phyloP scores from a whole-genome alignment of 2,888 invertebrate genomes.

The Brachypterus glaber region DNA sequence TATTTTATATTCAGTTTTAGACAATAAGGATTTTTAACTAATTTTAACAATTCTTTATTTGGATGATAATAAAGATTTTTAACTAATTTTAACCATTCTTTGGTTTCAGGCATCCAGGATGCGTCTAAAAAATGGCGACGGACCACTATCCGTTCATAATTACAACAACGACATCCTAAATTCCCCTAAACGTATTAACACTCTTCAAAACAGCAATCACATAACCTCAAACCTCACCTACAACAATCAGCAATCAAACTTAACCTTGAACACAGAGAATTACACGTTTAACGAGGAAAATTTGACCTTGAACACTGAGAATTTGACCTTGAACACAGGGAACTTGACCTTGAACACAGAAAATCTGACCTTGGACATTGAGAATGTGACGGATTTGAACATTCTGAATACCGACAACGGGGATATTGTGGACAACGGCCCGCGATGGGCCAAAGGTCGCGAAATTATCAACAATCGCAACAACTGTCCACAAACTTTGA shows the following conservation, averaged over 20 bases:
- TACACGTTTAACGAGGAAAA: no score
- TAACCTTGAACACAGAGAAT: slow-evolving; percentile 7
- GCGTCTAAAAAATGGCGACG: slow-evolving; percentile 40
- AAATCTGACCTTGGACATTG: no score
- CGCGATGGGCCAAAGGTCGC: slow-evolving; percentile 26
- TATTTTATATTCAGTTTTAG: background rate
- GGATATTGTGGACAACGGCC: slow-evolving; percentile 13
- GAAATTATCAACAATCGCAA: slow-evolving; percentile 35
- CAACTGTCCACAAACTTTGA: slow-evolving; percentile 29
- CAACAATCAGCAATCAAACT: slow-evolving; percentile 12
- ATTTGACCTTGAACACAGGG: no score
- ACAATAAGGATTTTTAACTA: background rate
- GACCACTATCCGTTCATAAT: slow-evolving; percentile 38
- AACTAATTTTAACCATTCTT: slow-evolving; percentile 12
- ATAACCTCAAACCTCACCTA: slow-evolving; percentile 24
- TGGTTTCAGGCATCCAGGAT: slow-evolving; percentile 36
- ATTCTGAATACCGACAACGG: slow-evolving; percentile 20
- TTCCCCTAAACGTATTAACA: slow-evolving; percentile 39
- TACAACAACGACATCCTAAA: slow-evolving; percentile 34
- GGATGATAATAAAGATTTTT: no score
- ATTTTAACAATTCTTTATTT: no score
- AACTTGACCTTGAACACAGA: no score
- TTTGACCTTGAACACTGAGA: no score
- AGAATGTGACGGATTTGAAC: slow-evolving; percentile 17
- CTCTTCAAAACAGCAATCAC: slow-evolving; percentile 37